phyloP scores from a whole-genome alignment of 2,113 vertebrate species.

The Prunella himalayana region DNA sequence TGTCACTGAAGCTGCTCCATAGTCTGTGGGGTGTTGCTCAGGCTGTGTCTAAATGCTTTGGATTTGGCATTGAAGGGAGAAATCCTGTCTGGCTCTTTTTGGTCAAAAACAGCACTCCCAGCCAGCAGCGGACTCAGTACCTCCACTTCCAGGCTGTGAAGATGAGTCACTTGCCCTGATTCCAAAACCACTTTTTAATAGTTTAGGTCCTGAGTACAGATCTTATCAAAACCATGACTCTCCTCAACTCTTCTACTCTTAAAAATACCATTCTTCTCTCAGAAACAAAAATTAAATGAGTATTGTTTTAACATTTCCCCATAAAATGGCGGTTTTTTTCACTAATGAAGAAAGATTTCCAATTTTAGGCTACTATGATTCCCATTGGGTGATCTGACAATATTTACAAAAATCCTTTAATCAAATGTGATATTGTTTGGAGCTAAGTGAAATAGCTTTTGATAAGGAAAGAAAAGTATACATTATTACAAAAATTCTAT shows the following conservation, averaged over 20 bases:
- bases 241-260: neutral
- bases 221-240: neutral
- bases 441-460: neutral
- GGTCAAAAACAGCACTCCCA: neutral
- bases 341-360: neutral
- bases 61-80: neutral
- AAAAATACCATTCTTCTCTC: neutral
- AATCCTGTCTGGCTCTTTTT: neutral
- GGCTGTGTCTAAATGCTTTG: neutral
- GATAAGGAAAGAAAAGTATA: neutral
- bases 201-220: neutral
- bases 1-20: neutral
- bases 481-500: neutral
- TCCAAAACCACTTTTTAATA: neutral
- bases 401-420: neutral
- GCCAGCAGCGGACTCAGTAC: conserved; percentile 5
- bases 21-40: neutral
- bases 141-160: neutral
- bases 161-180: neutral
- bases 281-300: neutral
- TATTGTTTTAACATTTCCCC: neutral
- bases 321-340: neutral
- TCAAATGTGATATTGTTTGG: neutral
- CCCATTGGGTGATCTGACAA: neutral
- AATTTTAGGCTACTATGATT: neutral